Evolutionary conservation across 2,888 invertebrate genomes (phyloP).

Genomic region (Atethmia centrago): DNA sequence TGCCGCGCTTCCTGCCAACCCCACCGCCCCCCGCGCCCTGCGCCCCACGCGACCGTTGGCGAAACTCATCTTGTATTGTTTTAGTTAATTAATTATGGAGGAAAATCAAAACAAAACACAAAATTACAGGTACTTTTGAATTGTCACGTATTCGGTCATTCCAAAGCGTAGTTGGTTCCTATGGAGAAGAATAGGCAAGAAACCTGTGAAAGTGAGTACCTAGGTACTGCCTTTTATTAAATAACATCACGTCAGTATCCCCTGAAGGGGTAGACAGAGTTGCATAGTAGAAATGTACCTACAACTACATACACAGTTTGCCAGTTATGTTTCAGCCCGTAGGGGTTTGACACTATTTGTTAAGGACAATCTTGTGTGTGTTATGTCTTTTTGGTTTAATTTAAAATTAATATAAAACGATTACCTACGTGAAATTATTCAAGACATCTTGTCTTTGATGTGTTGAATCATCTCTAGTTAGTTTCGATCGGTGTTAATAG

Average conservation of each 20-base stretch:
- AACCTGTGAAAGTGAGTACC: background rate
- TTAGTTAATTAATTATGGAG: constrained; percentile 32
- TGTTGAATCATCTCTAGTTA: background rate
- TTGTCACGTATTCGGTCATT: background rate
- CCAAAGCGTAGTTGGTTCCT: no score
- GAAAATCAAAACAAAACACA: constrained; percentile 6
- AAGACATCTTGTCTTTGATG: background rate
- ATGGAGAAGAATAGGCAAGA: no score
- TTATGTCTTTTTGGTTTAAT: background rate
- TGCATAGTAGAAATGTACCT: background rate
- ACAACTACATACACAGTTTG: background rate
- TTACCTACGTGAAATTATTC: background rate
- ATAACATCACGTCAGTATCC: background rate
- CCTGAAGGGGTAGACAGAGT: background rate
- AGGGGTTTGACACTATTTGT: background rate
- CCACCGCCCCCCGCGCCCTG: constrained; percentile 56
- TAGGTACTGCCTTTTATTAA: background rate
- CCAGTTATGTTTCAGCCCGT: background rate
- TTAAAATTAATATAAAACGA: background rate
- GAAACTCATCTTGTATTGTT: constrained; percentile 60
- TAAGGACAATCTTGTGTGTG: background rate
- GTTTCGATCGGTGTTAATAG: background rate
- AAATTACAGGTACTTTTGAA: background rate
- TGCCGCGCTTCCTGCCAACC: constrained; percentile 79
- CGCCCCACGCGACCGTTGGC: constrained; percentile 48